Percentiles rank a stretch among this genome's conserved stretches.
phyloP scores from a whole-genome alignment of 2,113 vertebrate species.

The Mixornis gularis region DNA sequence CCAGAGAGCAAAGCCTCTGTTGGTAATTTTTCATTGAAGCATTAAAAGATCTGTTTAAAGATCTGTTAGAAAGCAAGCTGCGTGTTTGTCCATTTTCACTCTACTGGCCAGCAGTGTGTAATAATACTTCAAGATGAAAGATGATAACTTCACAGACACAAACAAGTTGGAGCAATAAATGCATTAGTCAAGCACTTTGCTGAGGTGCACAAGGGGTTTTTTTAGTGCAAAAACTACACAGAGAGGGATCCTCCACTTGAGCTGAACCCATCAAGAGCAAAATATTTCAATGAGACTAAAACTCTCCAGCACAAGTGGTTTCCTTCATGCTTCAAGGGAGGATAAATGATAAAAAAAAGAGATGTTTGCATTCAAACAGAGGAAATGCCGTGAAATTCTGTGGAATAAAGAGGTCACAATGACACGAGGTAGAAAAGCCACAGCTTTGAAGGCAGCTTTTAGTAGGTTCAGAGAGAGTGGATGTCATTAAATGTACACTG shows the following conservation, averaged over 20 bases:
- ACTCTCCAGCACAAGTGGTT: background rate
- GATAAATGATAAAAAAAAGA: background rate
- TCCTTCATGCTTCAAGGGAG: background rate
- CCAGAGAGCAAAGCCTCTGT: background rate
- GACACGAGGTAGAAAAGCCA: background rate
- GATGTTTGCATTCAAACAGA: background rate
- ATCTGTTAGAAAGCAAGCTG: background rate
- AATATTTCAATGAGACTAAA: background rate
- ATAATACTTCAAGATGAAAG: constrained; percentile 9
- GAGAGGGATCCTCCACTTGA: background rate
- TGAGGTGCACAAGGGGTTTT: background rate
- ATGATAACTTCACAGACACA: background rate
- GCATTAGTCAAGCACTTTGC: background rate
- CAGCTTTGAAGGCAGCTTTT: background rate
- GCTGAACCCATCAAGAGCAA: background rate
- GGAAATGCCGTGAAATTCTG: background rate
- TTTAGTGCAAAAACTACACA: background rate
- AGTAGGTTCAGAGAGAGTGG: background rate
- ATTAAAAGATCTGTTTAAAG: constrained; percentile 36
- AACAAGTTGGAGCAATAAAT: constrained; percentile 5
- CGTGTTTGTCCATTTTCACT: constrained; percentile 1
- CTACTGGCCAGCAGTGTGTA: background rate
- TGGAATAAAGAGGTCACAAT: background rate
- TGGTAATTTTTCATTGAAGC: constrained; percentile 24
- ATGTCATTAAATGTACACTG: background rate